A percentile compares a stretch with the other conserved stretches of the same genome.
Conservation (phyloP, 2,113 vertebrate species). For the Caranx melampygus region DNA sequence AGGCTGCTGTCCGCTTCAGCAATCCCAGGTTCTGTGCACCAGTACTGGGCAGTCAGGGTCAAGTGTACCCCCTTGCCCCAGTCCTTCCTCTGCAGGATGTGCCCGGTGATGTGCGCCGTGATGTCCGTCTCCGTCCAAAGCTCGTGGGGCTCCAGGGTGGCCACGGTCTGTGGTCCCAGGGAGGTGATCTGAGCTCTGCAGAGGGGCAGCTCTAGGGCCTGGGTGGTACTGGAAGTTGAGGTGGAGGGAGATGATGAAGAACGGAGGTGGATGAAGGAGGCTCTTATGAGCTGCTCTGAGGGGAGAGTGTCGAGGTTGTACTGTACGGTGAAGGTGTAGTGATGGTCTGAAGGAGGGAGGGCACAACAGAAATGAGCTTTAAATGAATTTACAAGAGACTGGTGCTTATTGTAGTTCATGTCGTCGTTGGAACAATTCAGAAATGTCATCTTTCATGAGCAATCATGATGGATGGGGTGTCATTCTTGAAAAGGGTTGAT, state of each 20-base stretch:
- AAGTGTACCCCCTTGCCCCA: slow-evolving; percentile 58
- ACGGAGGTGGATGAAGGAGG: slow-evolving; percentile 86
- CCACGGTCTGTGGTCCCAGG: slow-evolving; percentile 16
- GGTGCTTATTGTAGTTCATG: too few species aligned
- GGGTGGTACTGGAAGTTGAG: slow-evolving; percentile 31
- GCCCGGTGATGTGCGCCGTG: slow-evolving; percentile 80
- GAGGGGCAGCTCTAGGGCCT: slow-evolving; percentile 57
- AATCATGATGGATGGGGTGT: too few species aligned
- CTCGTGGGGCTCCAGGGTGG: slow-evolving; percentile 78
- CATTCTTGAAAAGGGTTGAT: too few species aligned
- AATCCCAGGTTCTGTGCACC: slow-evolving; percentile 56
- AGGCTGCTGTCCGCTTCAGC: background rate
- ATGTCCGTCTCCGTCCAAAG: slow-evolving; percentile 89
- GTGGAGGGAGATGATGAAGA: slow-evolving; percentile 68
- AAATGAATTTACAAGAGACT: too few species aligned
- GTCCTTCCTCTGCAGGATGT: slow-evolving; percentile 42
- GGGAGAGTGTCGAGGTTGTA: slow-evolving; percentile 85
- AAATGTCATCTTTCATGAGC: too few species aligned
- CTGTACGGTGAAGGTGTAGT: slow-evolving; percentile 85
- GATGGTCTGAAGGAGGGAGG: slow-evolving; percentile 78
- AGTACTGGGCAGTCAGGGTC: slow-evolving; percentile 79
- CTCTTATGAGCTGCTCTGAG: slow-evolving; percentile 86
- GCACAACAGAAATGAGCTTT: too few species aligned
- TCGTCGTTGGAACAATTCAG: too few species aligned
- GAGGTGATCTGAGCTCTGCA: slow-evolving; percentile 83